Conservation (phyloP, 2,797 vertebrate species). For the Pterois miles region DNA sequence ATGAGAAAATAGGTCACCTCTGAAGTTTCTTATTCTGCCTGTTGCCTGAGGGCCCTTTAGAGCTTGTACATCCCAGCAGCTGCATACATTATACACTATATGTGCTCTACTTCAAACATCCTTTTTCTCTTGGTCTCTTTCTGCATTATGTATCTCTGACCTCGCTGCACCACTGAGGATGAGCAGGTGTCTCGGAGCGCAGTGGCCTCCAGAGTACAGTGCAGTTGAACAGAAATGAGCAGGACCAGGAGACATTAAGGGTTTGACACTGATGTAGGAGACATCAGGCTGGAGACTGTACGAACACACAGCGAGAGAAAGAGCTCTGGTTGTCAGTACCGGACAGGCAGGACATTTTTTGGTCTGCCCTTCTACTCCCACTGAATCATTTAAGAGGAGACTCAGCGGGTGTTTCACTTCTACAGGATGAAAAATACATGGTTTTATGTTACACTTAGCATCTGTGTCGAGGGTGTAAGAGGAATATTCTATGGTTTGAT, state of each 20-base stretch:
- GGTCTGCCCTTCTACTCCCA: constrained; percentile 38
- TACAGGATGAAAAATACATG: constrained; percentile 61
- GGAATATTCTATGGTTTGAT: constrained; percentile 14
- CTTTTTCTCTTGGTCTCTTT: constrained; percentile 28
- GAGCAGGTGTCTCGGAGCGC: constrained; percentile 17
- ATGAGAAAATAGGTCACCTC: constrained; percentile 62
- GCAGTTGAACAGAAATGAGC: constrained; percentile 25
- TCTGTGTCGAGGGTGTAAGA: constrained; percentile 10
- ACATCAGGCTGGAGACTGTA: neutral
- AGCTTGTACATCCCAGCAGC: constrained; percentile 40
- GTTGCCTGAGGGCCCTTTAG: constrained; percentile 52
- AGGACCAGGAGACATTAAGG: constrained; percentile 18
- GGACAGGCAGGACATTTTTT: constrained; percentile 40
- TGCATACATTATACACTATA: constrained; percentile 65
- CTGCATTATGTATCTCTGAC: constrained; percentile 64
- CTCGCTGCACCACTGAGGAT: constrained; percentile 33
- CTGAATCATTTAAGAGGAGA: constrained; percentile 69
- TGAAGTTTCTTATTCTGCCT: constrained; percentile 43
- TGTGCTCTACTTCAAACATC: constrained; percentile 38
- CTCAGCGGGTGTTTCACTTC: constrained; percentile 53
- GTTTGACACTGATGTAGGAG: constrained; percentile 17
- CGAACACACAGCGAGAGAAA: neutral
- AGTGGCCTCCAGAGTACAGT: constrained; percentile 7
- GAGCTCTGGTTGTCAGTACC: neutral
- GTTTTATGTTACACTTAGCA: constrained; percentile 38